These are phyloP conservation scores for Styela plicata DNA, from an alignment of 23 tunicate genomes.

Conservation along the genomic window DNA sequence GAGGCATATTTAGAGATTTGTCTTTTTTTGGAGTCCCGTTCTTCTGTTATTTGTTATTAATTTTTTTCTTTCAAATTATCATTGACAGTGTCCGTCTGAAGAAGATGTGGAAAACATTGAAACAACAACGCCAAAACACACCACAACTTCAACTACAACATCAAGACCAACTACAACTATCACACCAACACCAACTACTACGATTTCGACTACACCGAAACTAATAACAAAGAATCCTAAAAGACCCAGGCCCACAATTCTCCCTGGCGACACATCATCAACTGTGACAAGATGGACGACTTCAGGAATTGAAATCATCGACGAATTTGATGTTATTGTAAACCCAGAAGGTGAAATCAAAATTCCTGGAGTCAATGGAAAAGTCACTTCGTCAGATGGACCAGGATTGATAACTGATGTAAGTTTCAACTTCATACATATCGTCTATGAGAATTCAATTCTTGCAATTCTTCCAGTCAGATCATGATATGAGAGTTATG, in stretches of 20 bases:
- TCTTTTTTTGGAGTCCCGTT: no score
- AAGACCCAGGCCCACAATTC: neutral
- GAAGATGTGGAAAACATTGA: neutral
- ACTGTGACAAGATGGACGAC: neutral
- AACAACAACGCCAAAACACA: neutral
- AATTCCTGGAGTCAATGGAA: neutral
- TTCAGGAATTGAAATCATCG: neutral
- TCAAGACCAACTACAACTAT: constrained; percentile 10
- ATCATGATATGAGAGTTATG: no score
- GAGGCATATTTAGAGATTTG: no score
- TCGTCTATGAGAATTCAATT: no score
- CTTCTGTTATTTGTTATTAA: no score
- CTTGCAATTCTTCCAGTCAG: no score
- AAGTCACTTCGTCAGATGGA: neutral
- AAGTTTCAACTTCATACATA: no score
- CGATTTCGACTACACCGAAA: constrained; percentile 17
- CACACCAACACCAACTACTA: constrained; percentile 1
- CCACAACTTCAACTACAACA: constrained; percentile 26
- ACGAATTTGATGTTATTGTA: neutral
- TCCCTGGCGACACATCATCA: neutral
- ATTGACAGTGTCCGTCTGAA: constrained; percentile 3
- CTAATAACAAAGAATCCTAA: no score
- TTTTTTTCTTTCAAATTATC: no score
- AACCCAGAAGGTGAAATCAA: neutral
- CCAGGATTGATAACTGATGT: neutral